Conservation (phyloP, 2,113 vertebrate species). For the Hippoglossus stenolepis region DNA sequence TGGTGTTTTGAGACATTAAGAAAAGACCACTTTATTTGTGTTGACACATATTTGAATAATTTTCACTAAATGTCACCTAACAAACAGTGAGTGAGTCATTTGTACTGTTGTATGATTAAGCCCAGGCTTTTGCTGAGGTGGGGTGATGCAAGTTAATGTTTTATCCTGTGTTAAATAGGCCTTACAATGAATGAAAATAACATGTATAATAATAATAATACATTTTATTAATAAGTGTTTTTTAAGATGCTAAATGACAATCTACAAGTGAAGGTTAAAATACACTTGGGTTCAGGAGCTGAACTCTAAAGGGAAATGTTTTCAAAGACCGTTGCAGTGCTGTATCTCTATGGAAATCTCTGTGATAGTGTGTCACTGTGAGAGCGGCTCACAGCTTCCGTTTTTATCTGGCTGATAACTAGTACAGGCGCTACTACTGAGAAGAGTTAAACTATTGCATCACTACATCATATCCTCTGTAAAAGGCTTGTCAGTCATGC, state of each 20-base stretch:
- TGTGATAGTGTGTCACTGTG: slow-evolving; percentile 41
- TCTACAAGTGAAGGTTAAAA: background rate
- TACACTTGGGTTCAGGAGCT: background rate
- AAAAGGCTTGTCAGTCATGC: background rate
- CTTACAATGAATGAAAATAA: background rate
- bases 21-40: background rate
- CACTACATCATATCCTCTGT: slow-evolving; percentile 14
- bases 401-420: slow-evolving; percentile 50
- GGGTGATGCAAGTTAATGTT: background rate
- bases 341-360: slow-evolving; percentile 44
- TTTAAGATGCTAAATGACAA: background rate
- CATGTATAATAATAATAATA: background rate
- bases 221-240: background rate
- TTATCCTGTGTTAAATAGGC: background rate
- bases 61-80: background rate
- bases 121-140: slow-evolving; percentile 4
- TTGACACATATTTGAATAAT: background rate
- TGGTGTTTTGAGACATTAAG: background rate
- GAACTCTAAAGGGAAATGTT: slow-evolving; percentile 10
- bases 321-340: background rate
- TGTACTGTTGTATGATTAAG: background rate
- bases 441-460: slow-evolving; percentile 44
- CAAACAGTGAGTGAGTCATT: slow-evolving; percentile 2
- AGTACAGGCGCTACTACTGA: background rate
- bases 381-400: slow-evolving; percentile 53